Evolutionary conservation across 2,797 vertebrate genomes (phyloP).

Genomic region (Benthosema pterotum): DNA sequence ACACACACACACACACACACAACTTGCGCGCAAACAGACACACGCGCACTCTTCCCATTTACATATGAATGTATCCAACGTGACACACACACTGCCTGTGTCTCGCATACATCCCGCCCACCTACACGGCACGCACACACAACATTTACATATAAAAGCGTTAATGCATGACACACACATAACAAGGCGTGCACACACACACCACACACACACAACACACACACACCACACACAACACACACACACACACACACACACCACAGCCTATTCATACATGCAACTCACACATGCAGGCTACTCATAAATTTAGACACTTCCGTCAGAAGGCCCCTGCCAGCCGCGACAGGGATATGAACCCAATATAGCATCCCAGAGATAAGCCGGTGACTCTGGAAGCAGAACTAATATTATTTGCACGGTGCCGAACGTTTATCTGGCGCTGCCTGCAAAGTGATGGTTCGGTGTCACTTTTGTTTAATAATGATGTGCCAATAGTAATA

Average conservation of each 20-base stretch:
- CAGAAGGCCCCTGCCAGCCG: slow-evolving; percentile 80
- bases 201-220: slow-evolving; percentile 18
- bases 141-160: slow-evolving; percentile 74
- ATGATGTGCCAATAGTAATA: slow-evolving; percentile 87
- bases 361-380: slow-evolving; percentile 85
- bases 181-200: slow-evolving; percentile 11
- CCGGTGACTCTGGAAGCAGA: slow-evolving; percentile 83
- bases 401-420: slow-evolving; percentile 87
- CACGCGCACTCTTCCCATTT: background rate
- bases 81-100: background rate
- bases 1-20: slow-evolving; percentile 37
- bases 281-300: slow-evolving; percentile 79
- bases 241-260: slow-evolving; percentile 46
- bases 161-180: slow-evolving; percentile 45
- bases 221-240: slow-evolving; percentile 50
- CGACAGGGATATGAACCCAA: slow-evolving; percentile 83
- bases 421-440: slow-evolving; percentile 84
- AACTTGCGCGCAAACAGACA: slow-evolving; percentile 26
- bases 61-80: too few species aligned
- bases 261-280: slow-evolving; percentile 73
- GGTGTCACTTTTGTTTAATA: slow-evolving; percentile 88
- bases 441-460: slow-evolving; percentile 85
- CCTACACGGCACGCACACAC: slow-evolving; percentile 15
- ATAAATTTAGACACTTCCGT: slow-evolving; percentile 86
- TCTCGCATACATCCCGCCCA: too few species aligned